phyloP scores from a whole-genome alignment of 2,113 vertebrate species.

The Prunella fulvescens region DNA sequence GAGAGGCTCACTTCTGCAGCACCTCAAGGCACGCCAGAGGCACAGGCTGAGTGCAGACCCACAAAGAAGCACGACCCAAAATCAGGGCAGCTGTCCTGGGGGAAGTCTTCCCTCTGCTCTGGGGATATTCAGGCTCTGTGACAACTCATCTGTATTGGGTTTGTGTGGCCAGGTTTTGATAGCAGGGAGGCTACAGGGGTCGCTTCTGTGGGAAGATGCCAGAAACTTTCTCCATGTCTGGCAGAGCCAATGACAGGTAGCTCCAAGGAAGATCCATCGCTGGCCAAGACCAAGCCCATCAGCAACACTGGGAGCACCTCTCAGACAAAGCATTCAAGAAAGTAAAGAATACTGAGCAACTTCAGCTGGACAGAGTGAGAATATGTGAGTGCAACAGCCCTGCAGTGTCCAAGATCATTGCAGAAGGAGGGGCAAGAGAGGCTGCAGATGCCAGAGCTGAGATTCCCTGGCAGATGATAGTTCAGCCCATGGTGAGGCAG shows the following conservation, averaged over 20 bases:
- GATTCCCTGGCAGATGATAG: background rate
- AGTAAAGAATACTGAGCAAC: background rate
- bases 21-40: accelerated
- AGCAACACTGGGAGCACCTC: background rate
- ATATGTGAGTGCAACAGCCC: background rate
- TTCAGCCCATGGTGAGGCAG: background rate
- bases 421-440: background rate
- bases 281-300: background rate
- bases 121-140: background rate
- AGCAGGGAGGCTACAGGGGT: background rate
- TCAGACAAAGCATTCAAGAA: background rate
- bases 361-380: background rate
- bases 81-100: background rate
- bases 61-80: background rate
- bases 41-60: background rate
- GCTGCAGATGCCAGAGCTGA: background rate
- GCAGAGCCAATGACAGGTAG: background rate
- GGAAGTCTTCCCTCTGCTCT: background rate
- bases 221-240: background rate
- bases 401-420: background rate
- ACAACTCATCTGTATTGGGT: background rate
- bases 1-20: background rate
- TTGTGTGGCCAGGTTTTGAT: background rate
- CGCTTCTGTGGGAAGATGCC: background rate
- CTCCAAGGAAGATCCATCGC: background rate